Percentiles rank a stretch among this genome's conserved stretches.
Conservation (phyloP, 92 coral and sea anemone species). For the Phenganax subtilis region DNA sequence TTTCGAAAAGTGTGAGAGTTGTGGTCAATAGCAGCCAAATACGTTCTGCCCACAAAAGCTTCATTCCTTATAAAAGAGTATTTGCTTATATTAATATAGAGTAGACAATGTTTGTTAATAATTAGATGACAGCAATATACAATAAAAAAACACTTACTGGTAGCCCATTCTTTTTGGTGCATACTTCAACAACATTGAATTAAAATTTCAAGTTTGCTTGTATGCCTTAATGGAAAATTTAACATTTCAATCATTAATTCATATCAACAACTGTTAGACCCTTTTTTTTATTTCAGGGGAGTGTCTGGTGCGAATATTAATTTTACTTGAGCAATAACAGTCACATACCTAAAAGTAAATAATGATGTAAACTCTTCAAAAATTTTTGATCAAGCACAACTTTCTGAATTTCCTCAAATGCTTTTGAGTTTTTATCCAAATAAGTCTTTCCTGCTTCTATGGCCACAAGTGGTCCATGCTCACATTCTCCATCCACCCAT, state of each 20-base stretch:
- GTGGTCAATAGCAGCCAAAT: no score
- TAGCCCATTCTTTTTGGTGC: slow-evolving; percentile 30
- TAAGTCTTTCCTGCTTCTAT: slow-evolving; percentile 41
- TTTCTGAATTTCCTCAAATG: slow-evolving; percentile 52
- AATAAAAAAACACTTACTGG: neutral
- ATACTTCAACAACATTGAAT: slow-evolving; percentile 39
- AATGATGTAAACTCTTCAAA: slow-evolving; percentile 40
- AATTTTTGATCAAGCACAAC: slow-evolving; percentile 50
- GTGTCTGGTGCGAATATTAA: no score
- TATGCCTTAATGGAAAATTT: neutral
- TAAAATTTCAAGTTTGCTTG: slow-evolving; percentile 39
- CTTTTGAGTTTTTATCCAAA: slow-evolving; percentile 46
- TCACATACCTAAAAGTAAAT: slow-evolving; percentile 50
- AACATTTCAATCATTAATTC: no score
- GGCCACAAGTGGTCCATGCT: slow-evolving; percentile 59
- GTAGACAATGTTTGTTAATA: no score
- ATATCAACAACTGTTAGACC: no score
- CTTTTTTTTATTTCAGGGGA: no score
- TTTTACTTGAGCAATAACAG: no score
- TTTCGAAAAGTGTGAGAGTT: no score
- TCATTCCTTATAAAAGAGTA: no score
- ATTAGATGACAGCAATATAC: no score
- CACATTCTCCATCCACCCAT: slow-evolving; percentile 58
- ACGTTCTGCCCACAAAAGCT: no score
- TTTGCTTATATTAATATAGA: no score